A percentile compares a stretch with the other conserved stretches of the same genome.
Conservation (phyloP, 2,797 vertebrate genomes). For the Syndactyla subalaris region DNA sequence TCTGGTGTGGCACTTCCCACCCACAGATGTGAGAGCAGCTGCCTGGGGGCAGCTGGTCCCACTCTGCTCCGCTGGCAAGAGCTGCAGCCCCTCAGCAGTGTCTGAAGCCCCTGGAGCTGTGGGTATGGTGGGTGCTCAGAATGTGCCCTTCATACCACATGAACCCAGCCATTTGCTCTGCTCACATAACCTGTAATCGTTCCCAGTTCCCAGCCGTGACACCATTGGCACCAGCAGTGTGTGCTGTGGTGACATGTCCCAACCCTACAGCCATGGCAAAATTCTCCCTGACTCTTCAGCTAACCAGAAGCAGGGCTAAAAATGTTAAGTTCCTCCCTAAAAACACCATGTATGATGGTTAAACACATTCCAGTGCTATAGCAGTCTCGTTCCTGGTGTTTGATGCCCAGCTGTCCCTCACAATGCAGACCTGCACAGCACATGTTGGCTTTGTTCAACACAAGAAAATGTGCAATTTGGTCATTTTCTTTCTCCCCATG, state of each 20-base stretch:
- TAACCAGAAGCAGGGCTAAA: background rate
- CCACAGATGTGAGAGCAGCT: background rate
- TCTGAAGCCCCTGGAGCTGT: fast-evolving
- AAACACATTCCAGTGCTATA: fast-evolving
- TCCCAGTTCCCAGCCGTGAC: background rate
- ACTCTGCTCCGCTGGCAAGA: background rate
- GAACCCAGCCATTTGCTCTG: background rate
- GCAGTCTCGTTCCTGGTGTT: background rate
- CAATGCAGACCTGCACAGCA: background rate
- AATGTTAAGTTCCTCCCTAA: background rate
- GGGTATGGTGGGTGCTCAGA: background rate
- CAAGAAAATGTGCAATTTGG: background rate
- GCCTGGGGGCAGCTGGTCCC: background rate
- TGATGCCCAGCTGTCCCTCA: background rate
- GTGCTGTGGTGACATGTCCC: fast-evolving
- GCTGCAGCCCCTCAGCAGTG: background rate
- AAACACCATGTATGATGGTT: background rate
- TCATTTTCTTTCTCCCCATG: fast-evolving
- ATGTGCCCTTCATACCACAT: fast-evolving
- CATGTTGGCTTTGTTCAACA: background rate
- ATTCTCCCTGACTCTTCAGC: background rate
- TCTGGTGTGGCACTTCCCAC: background rate
- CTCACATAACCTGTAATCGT: fast-evolving
- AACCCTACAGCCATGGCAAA: background rate
- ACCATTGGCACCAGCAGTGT: fast-evolving